Evolutionary conservation across 2,797 vertebrate species (phyloP), one percentile per base, ranked within the genome.

Genomic region (Acipenser oxyrinchus): DNA sequence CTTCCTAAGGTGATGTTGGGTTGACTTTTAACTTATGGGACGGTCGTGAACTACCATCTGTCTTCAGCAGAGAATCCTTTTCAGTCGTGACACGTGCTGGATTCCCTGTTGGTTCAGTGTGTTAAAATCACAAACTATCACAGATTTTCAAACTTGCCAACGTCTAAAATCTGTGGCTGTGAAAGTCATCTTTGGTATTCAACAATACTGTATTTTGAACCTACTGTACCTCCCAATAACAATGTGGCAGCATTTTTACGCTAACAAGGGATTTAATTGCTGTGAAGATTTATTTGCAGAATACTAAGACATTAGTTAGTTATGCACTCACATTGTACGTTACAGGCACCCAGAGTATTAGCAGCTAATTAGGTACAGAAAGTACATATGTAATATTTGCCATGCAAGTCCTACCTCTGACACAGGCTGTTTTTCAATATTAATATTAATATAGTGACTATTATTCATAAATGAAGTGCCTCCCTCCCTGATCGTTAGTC

Each of bases 201-300:
- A 4, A 37, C 37, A 37, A 37, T 37, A 37, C 37, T 37, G 37
- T 37, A 37, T 37, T 37, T 37, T 37, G 37, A 37, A 37, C 37
- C 3, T 37, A 37, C 4, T 37, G 0, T 37, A 4, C 37, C 37
- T 37, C 37, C 79, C 73, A 85, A 80, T 78, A 83, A 76, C 51
- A 73, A 68, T 76, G 67, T 67, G 70, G 66, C 74, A 76, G 65
- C 66, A 70, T 84, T 83, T 78, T 84, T 74, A 79, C 82, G 80
- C 77, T 71, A 81, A 67, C 70, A 80, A 79, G 70, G 70, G 80
- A 76, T 79, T 80, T 86, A 84, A 83, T 79, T 86, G 75, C 70
- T 64, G 10, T 11, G 48, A 76, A 77, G 73, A 79, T 73, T 78
- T 88, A 80, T 79, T 83, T 83, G 65, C 72, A 57, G 73, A 82